Conservation (phyloP, 2,797 vertebrate genomes). For the Vipera latastei region DNA sequence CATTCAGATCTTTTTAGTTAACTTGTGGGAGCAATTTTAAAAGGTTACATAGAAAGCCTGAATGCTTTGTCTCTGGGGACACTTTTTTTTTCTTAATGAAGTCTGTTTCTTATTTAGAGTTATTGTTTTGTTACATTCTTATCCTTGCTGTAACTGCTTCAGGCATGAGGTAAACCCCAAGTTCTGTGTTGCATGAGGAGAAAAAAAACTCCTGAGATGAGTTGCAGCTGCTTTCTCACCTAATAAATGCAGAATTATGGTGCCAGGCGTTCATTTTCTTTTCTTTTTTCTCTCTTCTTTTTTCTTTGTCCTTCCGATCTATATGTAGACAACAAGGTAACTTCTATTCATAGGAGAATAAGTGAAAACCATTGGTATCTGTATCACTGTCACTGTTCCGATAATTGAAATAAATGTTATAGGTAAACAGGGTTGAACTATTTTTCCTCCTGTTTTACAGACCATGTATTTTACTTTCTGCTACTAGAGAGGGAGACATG, state of each 20-base stretch:
- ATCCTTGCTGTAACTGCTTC: constrained; percentile 11
- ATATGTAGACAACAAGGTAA: not conserved
- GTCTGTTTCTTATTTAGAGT: constrained; percentile 27
- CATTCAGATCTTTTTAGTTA: not conserved
- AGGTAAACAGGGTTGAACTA: not conserved
- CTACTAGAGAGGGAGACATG: not conserved
- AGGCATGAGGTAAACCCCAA: constrained; percentile 14
- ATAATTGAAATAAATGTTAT: not conserved
- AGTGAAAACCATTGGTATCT: not conserved
- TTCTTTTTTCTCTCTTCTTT: constrained; percentile 7
- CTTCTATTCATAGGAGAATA: not conserved
- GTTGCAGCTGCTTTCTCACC: constrained; percentile 37
- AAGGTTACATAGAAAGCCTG: not conserved
- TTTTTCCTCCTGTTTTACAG: not conserved
- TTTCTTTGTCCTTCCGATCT: not conserved
- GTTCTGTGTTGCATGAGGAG: constrained; percentile 3
- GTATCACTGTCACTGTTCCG: not conserved
- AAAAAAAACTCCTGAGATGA: not conserved
- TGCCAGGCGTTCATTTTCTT: not conserved
- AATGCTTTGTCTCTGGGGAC: not conserved
- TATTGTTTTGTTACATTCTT: constrained; percentile 19
- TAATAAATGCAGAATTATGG: constrained; percentile 32
- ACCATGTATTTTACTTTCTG: not conserved
- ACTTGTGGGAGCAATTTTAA: not conserved
- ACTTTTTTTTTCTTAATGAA: not conserved